Evolutionary conservation across 2,113 vertebrate species (phyloP).

Genomic region (Scortum barcoo): DNA sequence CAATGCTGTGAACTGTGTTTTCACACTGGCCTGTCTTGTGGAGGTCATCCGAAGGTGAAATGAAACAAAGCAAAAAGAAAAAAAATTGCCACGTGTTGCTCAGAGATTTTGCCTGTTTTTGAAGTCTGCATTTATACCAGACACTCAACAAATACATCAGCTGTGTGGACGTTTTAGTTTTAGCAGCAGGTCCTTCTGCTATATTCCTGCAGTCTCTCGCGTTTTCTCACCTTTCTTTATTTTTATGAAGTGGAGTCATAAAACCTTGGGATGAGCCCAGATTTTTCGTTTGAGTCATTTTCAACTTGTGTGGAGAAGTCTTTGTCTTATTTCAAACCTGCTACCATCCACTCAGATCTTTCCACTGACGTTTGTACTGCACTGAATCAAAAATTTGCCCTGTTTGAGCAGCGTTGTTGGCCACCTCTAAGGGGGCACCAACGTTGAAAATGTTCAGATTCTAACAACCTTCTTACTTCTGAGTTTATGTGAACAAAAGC

Average conservation of each 20-base stretch:
- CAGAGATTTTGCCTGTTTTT: not conserved
- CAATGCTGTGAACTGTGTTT: not conserved
- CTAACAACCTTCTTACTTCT: not conserved
- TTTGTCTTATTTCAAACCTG: not conserved
- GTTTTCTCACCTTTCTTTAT: too few relatives aligned
- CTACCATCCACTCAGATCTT: not conserved
- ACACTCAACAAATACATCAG: not conserved
- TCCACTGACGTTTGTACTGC: not conserved
- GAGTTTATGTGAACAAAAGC: too few relatives aligned
- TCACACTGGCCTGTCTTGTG: not conserved
- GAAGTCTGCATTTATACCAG: too few relatives aligned
- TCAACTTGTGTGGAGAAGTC: too few relatives aligned
- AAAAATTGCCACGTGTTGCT: not conserved
- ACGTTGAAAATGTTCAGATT: not conserved
- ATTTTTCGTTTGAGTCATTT: not conserved
- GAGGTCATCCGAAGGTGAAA: not conserved
- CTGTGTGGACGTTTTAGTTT: too few relatives aligned
- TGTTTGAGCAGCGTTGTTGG: not conserved
- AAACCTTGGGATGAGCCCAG: not conserved
- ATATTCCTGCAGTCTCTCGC: too few relatives aligned
- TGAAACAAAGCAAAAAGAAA: not conserved
- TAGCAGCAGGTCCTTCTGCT: too few relatives aligned
- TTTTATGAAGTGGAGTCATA: too few relatives aligned
- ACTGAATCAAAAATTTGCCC: not conserved
- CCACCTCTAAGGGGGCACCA: not conserved